Evolutionary conservation across 1,140 invertebrate species (phyloP), one percentile per base, ranked within the genome.

Genomic region (Grapholita molesta): DNA sequence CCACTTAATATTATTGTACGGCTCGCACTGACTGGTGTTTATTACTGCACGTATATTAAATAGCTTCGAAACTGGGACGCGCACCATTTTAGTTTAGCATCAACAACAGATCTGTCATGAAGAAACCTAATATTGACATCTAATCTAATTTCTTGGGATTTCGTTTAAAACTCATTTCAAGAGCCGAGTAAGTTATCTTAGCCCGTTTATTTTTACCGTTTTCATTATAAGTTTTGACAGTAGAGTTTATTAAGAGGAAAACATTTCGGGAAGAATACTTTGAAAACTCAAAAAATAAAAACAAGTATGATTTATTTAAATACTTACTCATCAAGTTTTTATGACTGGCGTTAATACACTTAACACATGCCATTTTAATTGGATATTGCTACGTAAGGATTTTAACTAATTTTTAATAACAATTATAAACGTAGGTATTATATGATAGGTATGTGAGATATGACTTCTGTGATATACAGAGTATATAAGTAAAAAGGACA

Each of bases 81-180:
- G 72, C 67, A 66, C 57, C 67, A 64, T 75, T 79, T 79, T 68
- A 77, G 69, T 79, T 79, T 68, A 77, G 69, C 66, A 70, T 68
- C 25, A 30, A 61, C 25, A 25, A 28, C 55, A 61, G 25, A 5
- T n/a, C 24, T 61, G 55, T 18, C 24, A 30, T 61, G 30, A 15
- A 25, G 55, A 61, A 61, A 61, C 55, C 55, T 61, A 61, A 61
- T 61, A 61, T 61, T 61, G 55, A 32, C 55, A 61, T 61, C 15
- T 30, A 61, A 61, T 61, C 30, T 61, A 0, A 61, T 61, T 61
- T 28, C n/a, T 61, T 61, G 9, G 23, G 28, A 57, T 61, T 25
- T 15, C 21, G 55, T 61, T 61, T 7, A 2, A 61, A 61, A 28
- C 53, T 61, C 12, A 61, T 61, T 61, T 28, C 6, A 21, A 61